Evolutionary conservation across 1,140 invertebrate species (phyloP).

Genomic region (Monomorium pharaonis): DNA sequence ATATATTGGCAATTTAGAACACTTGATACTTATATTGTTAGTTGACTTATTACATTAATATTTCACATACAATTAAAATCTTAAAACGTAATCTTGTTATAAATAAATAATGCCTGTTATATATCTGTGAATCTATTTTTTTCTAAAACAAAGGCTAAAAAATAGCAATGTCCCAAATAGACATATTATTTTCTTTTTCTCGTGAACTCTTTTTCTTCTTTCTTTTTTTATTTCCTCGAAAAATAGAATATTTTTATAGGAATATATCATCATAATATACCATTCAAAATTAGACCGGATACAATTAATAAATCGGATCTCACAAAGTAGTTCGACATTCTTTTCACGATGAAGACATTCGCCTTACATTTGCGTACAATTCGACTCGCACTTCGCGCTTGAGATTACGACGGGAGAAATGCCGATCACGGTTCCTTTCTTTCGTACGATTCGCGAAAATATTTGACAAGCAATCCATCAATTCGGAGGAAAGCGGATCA

Average conservation of each 20-base stretch:
- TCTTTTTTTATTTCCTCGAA: not conserved
- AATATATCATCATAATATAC: not conserved
- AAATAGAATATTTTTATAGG: not conserved
- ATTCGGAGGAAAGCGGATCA: slow-evolving; percentile 26
- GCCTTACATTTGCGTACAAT: slow-evolving; percentile 28
- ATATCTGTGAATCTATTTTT: too few species aligned
- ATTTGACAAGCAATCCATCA: slow-evolving; percentile 55
- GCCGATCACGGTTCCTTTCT: slow-evolving; percentile 12
- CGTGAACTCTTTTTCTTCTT: not conserved
- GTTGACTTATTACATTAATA: too few species aligned
- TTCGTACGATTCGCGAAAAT: slow-evolving; percentile 8
- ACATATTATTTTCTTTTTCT: not conserved
- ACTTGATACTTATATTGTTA: too few species aligned
- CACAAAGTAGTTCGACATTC: not conserved
- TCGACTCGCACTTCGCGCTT: slow-evolving; percentile 9
- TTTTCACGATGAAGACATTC: not conserved
- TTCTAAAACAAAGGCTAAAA: too few species aligned
- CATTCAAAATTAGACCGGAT: not conserved
- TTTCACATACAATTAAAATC: too few species aligned
- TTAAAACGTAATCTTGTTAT: too few species aligned
- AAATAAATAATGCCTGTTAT: too few species aligned
- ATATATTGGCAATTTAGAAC: too few species aligned
- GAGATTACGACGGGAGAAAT: slow-evolving; percentile 10
- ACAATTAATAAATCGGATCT: too few species aligned
- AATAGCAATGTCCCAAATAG: too few species aligned